Base-by-base conservation (phyloP, 2,888 invertebrate genomes). In the Melieria crassipennis region DNA sequence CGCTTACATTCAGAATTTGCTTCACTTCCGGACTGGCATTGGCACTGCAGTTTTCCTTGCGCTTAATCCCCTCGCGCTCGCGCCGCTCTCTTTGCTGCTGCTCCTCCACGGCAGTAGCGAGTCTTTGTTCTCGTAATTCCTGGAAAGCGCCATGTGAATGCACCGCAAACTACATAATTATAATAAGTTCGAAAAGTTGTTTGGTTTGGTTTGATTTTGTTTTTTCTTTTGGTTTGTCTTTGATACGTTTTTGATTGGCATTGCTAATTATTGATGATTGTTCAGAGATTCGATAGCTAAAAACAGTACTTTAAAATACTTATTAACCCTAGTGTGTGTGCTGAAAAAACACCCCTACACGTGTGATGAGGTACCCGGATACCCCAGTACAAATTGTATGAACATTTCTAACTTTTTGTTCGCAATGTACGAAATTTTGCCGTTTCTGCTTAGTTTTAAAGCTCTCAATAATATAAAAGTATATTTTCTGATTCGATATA, bases 11-110 rank as follows among this genome's bases (percentile, higher is more conserved):
- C 80, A 98, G 89, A 83, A 96, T 95, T 88, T 96, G 96, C 87
- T 98, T 98, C 83, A 98, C 98, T 88, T 97, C 97, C 42, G 95
- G 93, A 77, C 97, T 98, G 77, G 98, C 98, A 82, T 97, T 94
- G 70, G 98, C 98, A 88, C 97, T 97, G 88, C 96, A 96, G 86
- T 97, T 96, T 84, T 96, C 96, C 87, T 97, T 96, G 87, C 97
- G 97, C 88, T 96, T 96, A 81, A 97, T 89, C 78, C 94, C 89
- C 80, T 96, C 95, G 75, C 95, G 90, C 86, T 96, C 94, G 81
- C 92, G 89, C 73, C 91, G 87, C 85, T 93, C 91, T 47, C 83
- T 79, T 79, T 93, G 84, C 84, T 94, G 93, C 83, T 93, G 93
- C 86, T 93, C 91, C 79, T 92, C 90, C 78, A 88, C 88, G 88